These are phyloP conservation scores for Mesaphorura yosii DNA, from an alignment of 1,140 invertebrate genomes.

Conservation along the genomic window DNA sequence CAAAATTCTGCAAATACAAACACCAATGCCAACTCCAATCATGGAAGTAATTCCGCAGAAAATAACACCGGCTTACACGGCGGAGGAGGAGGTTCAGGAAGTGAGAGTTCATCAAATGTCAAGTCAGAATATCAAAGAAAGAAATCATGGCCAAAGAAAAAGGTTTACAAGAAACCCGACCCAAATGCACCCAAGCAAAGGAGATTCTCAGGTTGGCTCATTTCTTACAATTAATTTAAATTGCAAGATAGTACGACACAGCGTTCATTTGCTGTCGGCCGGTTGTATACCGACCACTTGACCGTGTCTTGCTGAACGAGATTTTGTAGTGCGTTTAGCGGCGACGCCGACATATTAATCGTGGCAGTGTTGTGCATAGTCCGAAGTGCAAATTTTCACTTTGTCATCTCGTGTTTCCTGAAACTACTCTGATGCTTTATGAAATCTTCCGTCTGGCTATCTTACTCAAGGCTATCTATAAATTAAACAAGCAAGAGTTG, in stretches of 20 bases:
- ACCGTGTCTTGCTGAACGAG: too few species aligned
- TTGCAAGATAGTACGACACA: not conserved
- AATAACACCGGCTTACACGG: slow-evolving; percentile 17
- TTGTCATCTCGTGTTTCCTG: too few species aligned
- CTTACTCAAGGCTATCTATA: too few species aligned
- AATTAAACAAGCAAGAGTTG: too few species aligned
- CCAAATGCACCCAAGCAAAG: slow-evolving; percentile 31
- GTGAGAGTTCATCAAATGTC: slow-evolving; percentile 10
- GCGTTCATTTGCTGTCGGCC: not conserved
- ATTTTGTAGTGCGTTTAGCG: too few species aligned
- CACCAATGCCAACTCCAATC: slow-evolving; percentile 29
- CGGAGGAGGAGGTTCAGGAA: slow-evolving; percentile 13
- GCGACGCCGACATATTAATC: too few species aligned
- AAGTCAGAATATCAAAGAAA: slow-evolving; percentile 20
- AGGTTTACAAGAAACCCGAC: slow-evolving; percentile 32
- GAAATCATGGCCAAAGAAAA: slow-evolving; percentile 31
- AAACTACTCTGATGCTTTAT: too few species aligned
- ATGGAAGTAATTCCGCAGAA: slow-evolving; percentile 25
- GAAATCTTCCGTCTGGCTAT: too few species aligned
- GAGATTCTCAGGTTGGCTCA: slow-evolving; percentile 29
- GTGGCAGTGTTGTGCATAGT: too few species aligned
- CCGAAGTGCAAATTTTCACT: too few species aligned
- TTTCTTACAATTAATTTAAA: not conserved
- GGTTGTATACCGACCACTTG: too few species aligned
- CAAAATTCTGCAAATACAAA: slow-evolving; percentile 12